These are phyloP conservation scores for Spinus pinus DNA, from an alignment of 2,797 vertebrate genomes.

Conservation along the genomic window DNA sequence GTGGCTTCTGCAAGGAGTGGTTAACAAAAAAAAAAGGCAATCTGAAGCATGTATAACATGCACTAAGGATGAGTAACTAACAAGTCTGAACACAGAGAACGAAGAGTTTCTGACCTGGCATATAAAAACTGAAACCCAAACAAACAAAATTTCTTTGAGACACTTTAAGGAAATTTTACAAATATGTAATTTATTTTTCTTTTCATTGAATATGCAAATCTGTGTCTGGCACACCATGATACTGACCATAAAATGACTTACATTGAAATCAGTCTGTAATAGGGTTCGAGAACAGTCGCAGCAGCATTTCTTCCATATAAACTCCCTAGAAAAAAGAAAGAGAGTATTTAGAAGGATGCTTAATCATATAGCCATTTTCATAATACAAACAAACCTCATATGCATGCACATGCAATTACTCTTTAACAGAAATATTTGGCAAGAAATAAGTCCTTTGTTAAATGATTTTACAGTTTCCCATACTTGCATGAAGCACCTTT, in stretches of 20 bases:
- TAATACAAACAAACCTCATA: not conserved
- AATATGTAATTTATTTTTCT: not conserved
- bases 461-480: not conserved
- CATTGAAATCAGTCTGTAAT: not conserved
- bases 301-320: slow-evolving; percentile 15
- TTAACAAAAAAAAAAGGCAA: not conserved
- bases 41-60: not conserved
- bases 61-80: not conserved
- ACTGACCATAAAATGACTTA: not conserved
- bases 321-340: slow-evolving; percentile 6
- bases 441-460: not conserved
- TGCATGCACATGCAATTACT: not conserved
- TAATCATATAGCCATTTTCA: not conserved
- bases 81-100: not conserved
- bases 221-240: not conserved
- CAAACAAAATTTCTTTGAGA: not conserved
- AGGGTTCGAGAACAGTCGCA: not conserved
- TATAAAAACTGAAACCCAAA: not conserved
- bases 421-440: not conserved
- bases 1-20: not conserved
- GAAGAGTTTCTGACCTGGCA: not conserved
- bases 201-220: not conserved
- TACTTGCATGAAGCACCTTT: not conserved
- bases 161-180: not conserved
- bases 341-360: not conserved